Conservation (phyloP, 2,113 vertebrate species). For the Tautogolabrus adspersus region DNA sequence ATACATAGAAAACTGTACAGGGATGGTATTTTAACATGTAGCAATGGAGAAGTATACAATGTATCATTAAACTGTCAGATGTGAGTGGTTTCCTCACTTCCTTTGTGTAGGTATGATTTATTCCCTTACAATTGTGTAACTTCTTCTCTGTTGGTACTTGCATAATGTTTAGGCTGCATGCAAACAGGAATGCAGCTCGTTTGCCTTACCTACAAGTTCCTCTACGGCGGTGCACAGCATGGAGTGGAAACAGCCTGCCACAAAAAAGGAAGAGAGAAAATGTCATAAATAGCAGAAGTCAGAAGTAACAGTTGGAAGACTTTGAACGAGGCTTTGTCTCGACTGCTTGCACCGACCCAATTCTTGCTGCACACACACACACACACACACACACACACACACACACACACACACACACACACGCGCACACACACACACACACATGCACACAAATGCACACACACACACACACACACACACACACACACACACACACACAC, state of each 20-base stretch:
- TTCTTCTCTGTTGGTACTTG: background rate
- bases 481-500: background rate
- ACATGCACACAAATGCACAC: too few species aligned
- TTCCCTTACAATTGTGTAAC: background rate
- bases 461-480: too few species aligned
- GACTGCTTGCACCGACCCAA: constrained; percentile 9
- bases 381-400: constrained; percentile 15
- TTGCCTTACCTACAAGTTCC: constrained; percentile 24
- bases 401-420: constrained; percentile 11
- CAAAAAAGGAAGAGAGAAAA: constrained; percentile 68
- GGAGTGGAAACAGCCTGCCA: constrained; percentile 50
- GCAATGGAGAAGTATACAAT: background rate
- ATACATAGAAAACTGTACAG: background rate
- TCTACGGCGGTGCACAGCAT: constrained; percentile 24
- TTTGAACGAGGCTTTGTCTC: constrained; percentile 24
- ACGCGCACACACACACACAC: too few species aligned
- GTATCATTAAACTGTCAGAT: constrained; percentile 3
- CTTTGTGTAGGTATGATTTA: background rate
- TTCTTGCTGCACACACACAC: background rate
- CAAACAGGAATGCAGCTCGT: background rate
- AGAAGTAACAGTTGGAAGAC: constrained; percentile 50
- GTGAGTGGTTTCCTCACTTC: background rate
- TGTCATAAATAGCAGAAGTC: constrained; percentile 70
- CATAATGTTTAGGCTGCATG: background rate
- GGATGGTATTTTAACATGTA: constrained; percentile 1